Base-by-base conservation (phyloP, 2,888 invertebrate genomes). In the Patella depressa region DNA sequence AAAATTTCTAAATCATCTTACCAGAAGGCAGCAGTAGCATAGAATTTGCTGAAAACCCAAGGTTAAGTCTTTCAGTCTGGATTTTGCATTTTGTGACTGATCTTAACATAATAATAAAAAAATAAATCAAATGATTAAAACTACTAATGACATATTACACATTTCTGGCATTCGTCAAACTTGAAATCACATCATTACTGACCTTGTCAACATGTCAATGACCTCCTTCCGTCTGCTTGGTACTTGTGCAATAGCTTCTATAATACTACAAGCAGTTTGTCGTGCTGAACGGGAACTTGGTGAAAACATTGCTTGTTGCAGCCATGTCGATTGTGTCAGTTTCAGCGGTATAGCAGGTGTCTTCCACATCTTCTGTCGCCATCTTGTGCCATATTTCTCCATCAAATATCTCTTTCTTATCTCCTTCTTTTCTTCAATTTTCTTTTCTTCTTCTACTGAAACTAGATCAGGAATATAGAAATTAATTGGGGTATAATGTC, bases 261-360 rank as follows among this genome's bases (percentile, higher is more conserved):
- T 94, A 92, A 98, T 95, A 89, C 95, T 95, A 87, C 97, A 97
- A 14, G 97, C 96, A 57, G 97, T 95, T 91, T 96, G 96, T 45
- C 98, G 94, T 0, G 97, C 96, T 81, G 96, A 94, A 74, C 96
- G 94, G 0, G 97, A 98, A 89, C 96, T 96, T 0, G 96, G 95
- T 92, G 97, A 97, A 92, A 98, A 98, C 86, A 98, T 93, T 11
- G 98, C 95, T n/a, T 96, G 95, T 84, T 96, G 95, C 79, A 98
- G 93, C 98, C 98, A 98, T 0, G 95, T 95, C 69, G 95, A 94
- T 82, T 88, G 88, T 3, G 88, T 86, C 80, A 89, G 81, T 53
- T 84, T 82, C 72, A 88, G 78, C 11, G 84, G 82, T 55, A 88
- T 83, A 0, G 86, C 85, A 11, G 87, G 86, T 69, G 88, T 84